Conservation (phyloP, 1,140 invertebrate species). For the Mya arenaria region DNA sequence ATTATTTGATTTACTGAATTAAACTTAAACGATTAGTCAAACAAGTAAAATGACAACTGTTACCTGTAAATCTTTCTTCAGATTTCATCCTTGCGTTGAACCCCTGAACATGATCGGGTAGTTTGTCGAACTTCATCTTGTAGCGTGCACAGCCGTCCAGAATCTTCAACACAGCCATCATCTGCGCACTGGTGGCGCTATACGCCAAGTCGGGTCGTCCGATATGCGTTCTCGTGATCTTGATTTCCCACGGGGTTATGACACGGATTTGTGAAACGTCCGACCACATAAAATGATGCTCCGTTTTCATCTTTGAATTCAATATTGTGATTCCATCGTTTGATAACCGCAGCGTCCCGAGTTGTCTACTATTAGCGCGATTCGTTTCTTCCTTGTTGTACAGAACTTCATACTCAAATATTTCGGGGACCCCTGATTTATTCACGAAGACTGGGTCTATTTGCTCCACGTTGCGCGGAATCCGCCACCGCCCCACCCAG, state of each 20-base stretch:
- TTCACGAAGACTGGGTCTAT: conserved; percentile 55
- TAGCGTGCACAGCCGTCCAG: conserved; percentile 34
- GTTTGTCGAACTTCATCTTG: conserved; percentile 38
- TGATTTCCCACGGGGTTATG: conserved; percentile 60
- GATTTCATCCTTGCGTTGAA: neutral
- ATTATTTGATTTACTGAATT: neutral
- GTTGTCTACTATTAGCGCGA: conserved; percentile 11
- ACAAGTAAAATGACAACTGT: neutral
- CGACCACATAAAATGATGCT: conserved; percentile 52
- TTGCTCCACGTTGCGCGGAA: conserved; percentile 14
- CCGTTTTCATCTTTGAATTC: conserved; percentile 41
- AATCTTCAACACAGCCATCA: conserved; percentile 29
- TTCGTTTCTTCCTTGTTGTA: conserved; percentile 40
- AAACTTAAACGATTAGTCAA: neutral
- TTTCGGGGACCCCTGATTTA: conserved; percentile 53
- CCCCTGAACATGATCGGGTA: conserved; percentile 7
- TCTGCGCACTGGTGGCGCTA: conserved; percentile 37
- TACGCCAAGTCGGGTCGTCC: conserved; percentile 57
- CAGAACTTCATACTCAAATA: conserved; percentile 59
- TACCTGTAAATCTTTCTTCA: neutral
- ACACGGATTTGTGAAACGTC: conserved; percentile 56
- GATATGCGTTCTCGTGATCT: conserved; percentile 37
- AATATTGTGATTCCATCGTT: conserved; percentile 45
- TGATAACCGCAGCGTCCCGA: conserved; percentile 46
- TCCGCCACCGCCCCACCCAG: conserved; percentile 56